phyloP scores from a whole-genome alignment of 2,888 invertebrate species.

The Troides oblongomaculatus region DNA sequence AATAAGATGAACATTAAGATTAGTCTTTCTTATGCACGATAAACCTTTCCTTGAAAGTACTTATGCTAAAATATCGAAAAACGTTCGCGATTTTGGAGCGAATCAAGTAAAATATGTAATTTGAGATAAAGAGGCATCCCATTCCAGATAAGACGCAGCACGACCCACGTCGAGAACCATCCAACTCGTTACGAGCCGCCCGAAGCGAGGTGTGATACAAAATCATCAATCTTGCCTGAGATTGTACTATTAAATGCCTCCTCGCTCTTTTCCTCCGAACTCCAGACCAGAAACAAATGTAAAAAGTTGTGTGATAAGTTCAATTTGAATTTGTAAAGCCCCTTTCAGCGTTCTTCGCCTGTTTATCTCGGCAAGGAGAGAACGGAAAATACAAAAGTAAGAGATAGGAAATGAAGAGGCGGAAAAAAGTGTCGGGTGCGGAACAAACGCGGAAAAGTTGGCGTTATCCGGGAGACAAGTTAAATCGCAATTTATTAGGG shows the following conservation, averaged over 20 bases:
- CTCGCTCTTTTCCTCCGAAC: conserved; percentile 77
- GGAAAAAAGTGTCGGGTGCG: conserved; percentile 79
- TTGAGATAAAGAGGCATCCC: conserved; percentile 78
- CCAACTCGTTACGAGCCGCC: conserved; percentile 78
- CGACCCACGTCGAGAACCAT: conserved; percentile 76
- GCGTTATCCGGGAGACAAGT: conserved; percentile 80
- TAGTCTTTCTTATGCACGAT: conserved; percentile 1
- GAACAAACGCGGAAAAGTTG: conserved; percentile 79
- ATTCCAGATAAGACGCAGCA: conserved; percentile 77
- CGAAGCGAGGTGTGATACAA: conserved; percentile 80
- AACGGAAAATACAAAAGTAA: conserved; percentile 80
- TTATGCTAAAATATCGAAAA: conserved; percentile 54
- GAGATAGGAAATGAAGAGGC: conserved; percentile 81
- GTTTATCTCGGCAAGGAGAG: conserved; percentile 77
- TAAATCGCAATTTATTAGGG: conserved; percentile 80
- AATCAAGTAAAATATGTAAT: conserved; percentile 79
- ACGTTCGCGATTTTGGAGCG: conserved; percentile 63
- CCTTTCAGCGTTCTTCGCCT: conserved; percentile 80
- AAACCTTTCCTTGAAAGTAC: conserved; percentile 39
- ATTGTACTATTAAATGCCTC: conserved; percentile 80
- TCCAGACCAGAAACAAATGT: conserved; percentile 79
- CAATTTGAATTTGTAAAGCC: conserved; percentile 81
- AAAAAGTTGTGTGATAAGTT: conserved; percentile 81
- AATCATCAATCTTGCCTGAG: conserved; percentile 80
- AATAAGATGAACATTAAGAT: conserved; percentile 9